Evolutionary conservation across 2,888 invertebrate genomes (phyloP).

Genomic region (Synanthedon myopaeformis): DNA sequence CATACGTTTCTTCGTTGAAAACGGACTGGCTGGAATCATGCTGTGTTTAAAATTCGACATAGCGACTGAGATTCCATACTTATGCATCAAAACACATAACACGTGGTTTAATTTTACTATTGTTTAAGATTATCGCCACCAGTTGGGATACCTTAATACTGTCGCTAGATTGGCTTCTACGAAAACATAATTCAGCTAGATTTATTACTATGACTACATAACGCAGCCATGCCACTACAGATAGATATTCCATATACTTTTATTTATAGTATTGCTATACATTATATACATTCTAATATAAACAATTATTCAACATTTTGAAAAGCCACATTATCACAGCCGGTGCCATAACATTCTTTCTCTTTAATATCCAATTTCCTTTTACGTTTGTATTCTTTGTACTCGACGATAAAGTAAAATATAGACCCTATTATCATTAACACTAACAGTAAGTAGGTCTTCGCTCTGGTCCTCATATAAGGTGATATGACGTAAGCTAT

Average conservation of each 20-base stretch:
- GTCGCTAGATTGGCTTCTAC: no score
- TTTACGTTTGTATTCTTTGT: slow-evolving; percentile 25
- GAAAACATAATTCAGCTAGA: no score
- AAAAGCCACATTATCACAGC: slow-evolving; percentile 50
- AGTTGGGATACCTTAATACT: no score
- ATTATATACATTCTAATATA: slow-evolving; percentile 1
- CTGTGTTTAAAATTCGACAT: no score
- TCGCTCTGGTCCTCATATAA: slow-evolving; percentile 58
- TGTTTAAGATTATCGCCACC: no score
- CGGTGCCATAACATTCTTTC: slow-evolving; percentile 24
- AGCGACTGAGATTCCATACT: no score
- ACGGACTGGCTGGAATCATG: no score
- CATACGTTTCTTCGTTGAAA: no score
- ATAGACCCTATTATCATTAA: slow-evolving; percentile 61
- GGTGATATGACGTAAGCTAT: slow-evolving; percentile 72
- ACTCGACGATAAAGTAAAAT: slow-evolving; percentile 62
- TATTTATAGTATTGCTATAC: not conserved
- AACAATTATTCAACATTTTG: slow-evolving; percentile 24
- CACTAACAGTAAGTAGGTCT: slow-evolving; percentile 63
- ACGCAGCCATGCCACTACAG: no score
- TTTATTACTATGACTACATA: no score
- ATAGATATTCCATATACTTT: no score
- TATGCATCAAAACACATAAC: not conserved
- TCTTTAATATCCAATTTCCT: slow-evolving; percentile 19
- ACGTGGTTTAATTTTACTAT: no score